Percentiles rank a stretch among this genome's conserved stretches.
These are phyloP conservation scores for Tokudaia tokunoshimensis DNA, from an alignment of 2,797 vertebrate genomes.

Conservation along the genomic window DNA sequence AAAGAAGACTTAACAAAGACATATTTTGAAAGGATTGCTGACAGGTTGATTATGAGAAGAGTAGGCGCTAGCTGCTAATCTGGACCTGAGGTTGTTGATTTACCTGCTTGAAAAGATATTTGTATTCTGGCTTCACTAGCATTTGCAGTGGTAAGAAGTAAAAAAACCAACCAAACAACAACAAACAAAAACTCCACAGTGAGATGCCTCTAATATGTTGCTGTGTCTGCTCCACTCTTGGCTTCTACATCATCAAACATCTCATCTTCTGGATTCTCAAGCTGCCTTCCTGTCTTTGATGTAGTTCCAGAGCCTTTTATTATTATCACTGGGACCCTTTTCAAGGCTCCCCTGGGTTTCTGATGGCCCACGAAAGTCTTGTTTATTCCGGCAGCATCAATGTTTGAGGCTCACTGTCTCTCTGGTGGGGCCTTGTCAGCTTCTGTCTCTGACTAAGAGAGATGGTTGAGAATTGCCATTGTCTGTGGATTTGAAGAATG, in stretches of 20 bases:
- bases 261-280: background rate
- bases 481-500: background rate
- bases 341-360: background rate
- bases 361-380: constrained; percentile 36
- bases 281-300: constrained; percentile 67
- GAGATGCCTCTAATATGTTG: background rate
- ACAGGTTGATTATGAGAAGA: background rate
- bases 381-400: background rate
- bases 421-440: background rate
- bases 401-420: background rate
- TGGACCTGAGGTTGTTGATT: background rate
- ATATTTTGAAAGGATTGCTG: constrained; percentile 50
- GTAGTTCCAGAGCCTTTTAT: constrained; percentile 52
- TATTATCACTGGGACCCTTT: background rate
- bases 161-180: no score
- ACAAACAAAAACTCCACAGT: background rate
- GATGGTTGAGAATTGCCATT: background rate
- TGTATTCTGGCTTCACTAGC: background rate
- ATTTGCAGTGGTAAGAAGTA: background rate
- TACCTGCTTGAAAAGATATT: background rate
- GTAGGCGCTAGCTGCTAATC: background rate
- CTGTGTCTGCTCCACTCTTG: background rate
- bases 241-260: background rate
- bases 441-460: background rate
- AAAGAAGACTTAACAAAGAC: background rate